Evolutionary conservation across 2,113 vertebrate genomes (phyloP), one percentile per base, ranked within the genome.

Genomic region (Lophotis ruficrista): DNA sequence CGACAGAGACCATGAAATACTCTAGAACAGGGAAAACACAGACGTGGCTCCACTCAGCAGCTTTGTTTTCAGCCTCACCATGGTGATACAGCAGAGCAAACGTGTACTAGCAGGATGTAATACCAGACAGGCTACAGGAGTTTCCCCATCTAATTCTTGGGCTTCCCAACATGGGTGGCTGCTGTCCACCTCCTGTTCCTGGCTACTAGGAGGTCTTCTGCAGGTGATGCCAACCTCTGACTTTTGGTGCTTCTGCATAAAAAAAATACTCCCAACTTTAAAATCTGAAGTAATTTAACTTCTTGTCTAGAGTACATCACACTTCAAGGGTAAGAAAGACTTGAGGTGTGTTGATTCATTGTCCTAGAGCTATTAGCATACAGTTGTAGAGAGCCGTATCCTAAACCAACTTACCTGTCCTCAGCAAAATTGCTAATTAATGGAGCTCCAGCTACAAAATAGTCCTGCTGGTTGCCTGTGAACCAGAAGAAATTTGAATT

Each of bases 121-220:
- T 27, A 33, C 0, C 3, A 28, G 23, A 41, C 51, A 17, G 23
- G 18, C 12, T 11, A 10, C 18, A 37, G 53, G 27, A 41, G 12
- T 20, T 82, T 71, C 20, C 6, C 6, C 9, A 10, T 14, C n/a
- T 68, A 6, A 47, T 57, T 54, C 47, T 79, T 58, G 69, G 51
- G 24, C 30, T 79, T 35, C 23, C n/a, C 38, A 43, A 2, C 0
- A 1, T 14, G 18, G 4, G 4, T 77, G 58, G 12, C 12, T 43
- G 15, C 47, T 43, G 9, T 35, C 20, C 30, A 41, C 21, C 33
- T 82, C 16, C 43, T 85, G 8, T 27, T 75, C 43, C 65, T 68
- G 48, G 11, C 4, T 54, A 5, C 33, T 15, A 4, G 13, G 12
- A 43, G 8, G 2, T 13, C 4, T 82, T 72, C n/a, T 75, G 37